Conservation (phyloP, 1,140 invertebrate genomes). For the Drosophila prosaltans region DNA sequence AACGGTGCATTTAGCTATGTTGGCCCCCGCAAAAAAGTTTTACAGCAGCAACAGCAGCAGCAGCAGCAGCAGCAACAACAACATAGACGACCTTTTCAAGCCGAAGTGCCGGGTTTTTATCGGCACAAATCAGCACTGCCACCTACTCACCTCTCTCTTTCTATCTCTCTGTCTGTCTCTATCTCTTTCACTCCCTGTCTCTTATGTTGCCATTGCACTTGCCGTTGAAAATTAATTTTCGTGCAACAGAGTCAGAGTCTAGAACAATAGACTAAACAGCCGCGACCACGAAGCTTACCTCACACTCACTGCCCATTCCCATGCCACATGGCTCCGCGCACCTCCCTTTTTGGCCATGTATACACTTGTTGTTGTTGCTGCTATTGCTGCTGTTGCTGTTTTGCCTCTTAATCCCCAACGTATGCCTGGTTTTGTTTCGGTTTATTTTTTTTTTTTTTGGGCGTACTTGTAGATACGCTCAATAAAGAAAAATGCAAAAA, state of each 20-base stretch:
- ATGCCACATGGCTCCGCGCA: background rate
- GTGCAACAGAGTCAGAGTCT: slow-evolving; percentile 71
- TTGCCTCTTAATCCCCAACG: slow-evolving; percentile 24
- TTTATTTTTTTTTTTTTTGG: slow-evolving; percentile 29
- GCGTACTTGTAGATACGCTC: slow-evolving; percentile 45
- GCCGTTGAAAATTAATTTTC: slow-evolving; percentile 78
- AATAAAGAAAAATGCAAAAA: slow-evolving; percentile 40
- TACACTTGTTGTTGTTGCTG: slow-evolving; percentile 1
- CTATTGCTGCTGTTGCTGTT: background rate
- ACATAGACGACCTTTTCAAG: slow-evolving; percentile 72
- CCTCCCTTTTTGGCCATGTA: background rate
- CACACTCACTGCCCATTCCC: slow-evolving; percentile 44
- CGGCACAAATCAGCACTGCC: slow-evolving; percentile 67
- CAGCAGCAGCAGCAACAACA: slow-evolving; percentile 24
- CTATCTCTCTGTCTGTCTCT: background rate
- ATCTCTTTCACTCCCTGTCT: background rate
- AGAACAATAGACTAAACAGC: slow-evolving; percentile 75
- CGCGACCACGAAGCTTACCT: slow-evolving; percentile 54
- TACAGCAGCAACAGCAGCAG: slow-evolving; percentile 18
- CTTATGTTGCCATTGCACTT: slow-evolving; percentile 64
- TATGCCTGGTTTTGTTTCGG: slow-evolving; percentile 49
- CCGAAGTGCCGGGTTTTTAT: slow-evolving; percentile 72
- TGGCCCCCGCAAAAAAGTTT: slow-evolving; percentile 66
- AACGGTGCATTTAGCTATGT: slow-evolving; percentile 77
- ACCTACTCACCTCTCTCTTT: background rate